A percentile compares a stretch with the other conserved stretches of the same genome.
Conservation (phyloP, 2,113 vertebrate species). For the Microcebus murinus region DNA sequence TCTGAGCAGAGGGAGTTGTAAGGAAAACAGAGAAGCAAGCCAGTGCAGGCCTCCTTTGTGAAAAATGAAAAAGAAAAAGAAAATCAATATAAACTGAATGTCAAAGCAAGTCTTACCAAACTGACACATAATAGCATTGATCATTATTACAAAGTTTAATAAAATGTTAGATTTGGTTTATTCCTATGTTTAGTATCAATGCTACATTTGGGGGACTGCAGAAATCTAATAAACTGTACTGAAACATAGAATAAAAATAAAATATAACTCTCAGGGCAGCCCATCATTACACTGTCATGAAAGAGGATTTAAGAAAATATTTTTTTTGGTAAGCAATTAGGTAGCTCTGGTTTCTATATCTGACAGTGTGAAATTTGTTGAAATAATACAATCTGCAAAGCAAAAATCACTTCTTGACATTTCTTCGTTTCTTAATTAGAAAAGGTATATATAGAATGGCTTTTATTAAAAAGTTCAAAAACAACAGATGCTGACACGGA, state of each 20-base stretch:
- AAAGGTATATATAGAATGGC: background rate
- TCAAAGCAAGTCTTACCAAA: background rate
- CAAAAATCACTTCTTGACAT: background rate
- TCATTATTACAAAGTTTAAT: background rate
- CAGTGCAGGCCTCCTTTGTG: background rate
- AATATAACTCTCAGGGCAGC: background rate
- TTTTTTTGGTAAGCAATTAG: background rate
- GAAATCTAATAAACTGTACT: background rate
- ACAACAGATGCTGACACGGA: too few relatives aligned
- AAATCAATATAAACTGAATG: background rate
- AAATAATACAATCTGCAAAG: constrained; percentile 10
- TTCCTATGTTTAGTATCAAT: background rate
- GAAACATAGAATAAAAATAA: background rate
- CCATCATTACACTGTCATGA: background rate
- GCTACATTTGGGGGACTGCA: background rate
- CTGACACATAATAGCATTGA: background rate
- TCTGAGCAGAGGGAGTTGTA: background rate
- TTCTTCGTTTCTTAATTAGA: background rate
- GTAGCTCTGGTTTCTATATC: background rate
- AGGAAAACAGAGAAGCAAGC: background rate
- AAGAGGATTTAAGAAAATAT: background rate
- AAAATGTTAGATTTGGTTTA: background rate
- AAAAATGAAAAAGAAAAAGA: background rate
- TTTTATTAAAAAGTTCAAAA: too few relatives aligned
- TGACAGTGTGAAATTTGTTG: background rate